Evolutionary conservation across 2,888 invertebrate species (phyloP).

Genomic region (Sialis lutaria): DNA sequence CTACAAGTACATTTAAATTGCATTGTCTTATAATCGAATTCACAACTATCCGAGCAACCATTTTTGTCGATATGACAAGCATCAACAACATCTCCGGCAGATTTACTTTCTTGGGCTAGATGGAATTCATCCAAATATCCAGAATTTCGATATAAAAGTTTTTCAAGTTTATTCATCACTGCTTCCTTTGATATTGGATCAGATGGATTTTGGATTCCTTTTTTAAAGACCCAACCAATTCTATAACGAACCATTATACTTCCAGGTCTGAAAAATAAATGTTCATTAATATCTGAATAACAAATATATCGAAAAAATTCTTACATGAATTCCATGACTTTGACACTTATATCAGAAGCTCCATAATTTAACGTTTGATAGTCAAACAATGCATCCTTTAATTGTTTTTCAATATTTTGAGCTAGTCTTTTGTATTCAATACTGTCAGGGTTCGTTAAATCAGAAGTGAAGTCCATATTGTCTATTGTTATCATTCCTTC

Average conservation of each 20-base stretch:
- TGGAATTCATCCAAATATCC: conserved; percentile 29
- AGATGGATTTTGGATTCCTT: conserved; percentile 25
- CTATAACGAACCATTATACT: conserved; percentile 47
- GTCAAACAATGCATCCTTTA: conserved; percentile 39
- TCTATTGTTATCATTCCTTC: conserved; percentile 51
- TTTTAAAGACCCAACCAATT: conserved; percentile 43
- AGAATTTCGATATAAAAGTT: conserved; percentile 29
- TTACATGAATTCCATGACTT: conserved; percentile 44
- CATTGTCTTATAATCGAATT: conserved; percentile 40
- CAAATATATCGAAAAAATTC: conserved; percentile 10
- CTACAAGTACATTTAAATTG: conserved; percentile 51
- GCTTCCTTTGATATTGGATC: conserved; percentile 30
- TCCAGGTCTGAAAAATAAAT: conserved; percentile 35
- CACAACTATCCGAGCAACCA: conserved; percentile 47
- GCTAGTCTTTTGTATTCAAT: conserved; percentile 42
- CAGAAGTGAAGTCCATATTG: conserved; percentile 41
- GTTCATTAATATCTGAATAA: neutral
- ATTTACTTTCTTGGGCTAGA: conserved; percentile 32
- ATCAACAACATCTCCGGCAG: conserved; percentile 39
- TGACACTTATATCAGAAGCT: conserved; percentile 35
- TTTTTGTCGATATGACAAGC: conserved; percentile 46
- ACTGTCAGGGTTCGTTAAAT: conserved; percentile 40
- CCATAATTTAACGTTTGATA: conserved; percentile 31
- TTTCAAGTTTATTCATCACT: conserved; percentile 29
- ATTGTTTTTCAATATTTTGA: conserved; percentile 34